Conservation (phyloP, 37 sponge, comb jelly and placozoan genomes). For the Hormiphora californensis region DNA sequence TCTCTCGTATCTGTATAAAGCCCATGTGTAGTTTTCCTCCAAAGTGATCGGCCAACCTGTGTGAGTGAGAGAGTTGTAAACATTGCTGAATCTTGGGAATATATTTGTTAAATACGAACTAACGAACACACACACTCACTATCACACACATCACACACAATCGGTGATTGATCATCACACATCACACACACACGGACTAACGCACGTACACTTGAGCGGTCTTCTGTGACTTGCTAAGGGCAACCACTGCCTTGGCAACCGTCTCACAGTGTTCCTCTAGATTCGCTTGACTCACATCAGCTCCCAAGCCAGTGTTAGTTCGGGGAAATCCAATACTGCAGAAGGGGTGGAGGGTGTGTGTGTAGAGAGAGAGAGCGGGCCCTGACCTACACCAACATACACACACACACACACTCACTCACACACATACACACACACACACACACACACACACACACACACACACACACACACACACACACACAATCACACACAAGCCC, state of each 20-base stretch:
- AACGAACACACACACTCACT: no score
- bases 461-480: slow-evolving; percentile 18
- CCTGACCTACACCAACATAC: no score
- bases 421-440: not conserved
- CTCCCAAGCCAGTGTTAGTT: slow-evolving; percentile 15
- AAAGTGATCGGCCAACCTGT: slow-evolving; percentile 94
- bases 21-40: slow-evolving; percentile 98
- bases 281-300: not conserved
- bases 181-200: no score
- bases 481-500: slow-evolving; percentile 45
- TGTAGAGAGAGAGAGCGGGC: no score
- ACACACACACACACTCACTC: no score
- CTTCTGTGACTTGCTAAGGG: slow-evolving; percentile 33
- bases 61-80: not conserved
- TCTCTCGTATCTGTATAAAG: slow-evolving; percentile 87
- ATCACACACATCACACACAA: no score
- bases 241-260: slow-evolving; percentile 27
- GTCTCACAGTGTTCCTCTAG: slow-evolving; percentile 45
- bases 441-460: slow-evolving; percentile 8
- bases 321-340: slow-evolving; percentile 34
- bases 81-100: not conserved
- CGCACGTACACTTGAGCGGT: slow-evolving; percentile 50
- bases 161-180: no score
- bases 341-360: not conserved
- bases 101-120: no score